Conservation (phyloP, 2,797 vertebrate species). For the Silurus lanzhouensis region DNA sequence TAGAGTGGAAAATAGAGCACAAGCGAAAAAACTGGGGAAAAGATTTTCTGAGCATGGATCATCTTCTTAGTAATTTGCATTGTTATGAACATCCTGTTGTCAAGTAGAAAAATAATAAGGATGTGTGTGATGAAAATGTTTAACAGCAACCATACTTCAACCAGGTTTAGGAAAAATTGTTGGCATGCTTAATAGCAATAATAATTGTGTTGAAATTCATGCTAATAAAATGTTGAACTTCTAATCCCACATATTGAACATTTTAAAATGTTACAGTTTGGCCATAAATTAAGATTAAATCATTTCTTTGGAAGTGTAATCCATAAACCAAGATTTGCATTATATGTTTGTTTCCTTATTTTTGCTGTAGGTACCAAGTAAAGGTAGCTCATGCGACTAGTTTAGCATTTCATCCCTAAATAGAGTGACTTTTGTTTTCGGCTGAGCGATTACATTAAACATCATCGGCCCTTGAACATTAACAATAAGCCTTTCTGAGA, state of each 20-base stretch:
- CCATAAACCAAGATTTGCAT: neutral
- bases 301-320: neutral
- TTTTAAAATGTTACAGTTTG: neutral
- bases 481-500: neutral
- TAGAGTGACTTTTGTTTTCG: neutral
- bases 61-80: neutral
- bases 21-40: neutral
- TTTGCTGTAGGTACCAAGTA: neutral
- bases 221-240: neutral
- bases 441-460: neutral
- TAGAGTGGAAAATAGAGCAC: neutral
- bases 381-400: neutral
- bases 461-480: neutral
- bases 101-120: slow-evolving; percentile 7
- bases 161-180: neutral
- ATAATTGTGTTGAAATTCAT: neutral
- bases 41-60: neutral
- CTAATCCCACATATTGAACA: neutral
- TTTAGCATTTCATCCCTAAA: neutral
- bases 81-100: slow-evolving; percentile 1
- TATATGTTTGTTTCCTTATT: neutral
- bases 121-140: neutral
- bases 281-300: neutral
- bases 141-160: neutral
- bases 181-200: neutral